Base-by-base conservation (phyloP, 2,113 vertebrate genomes). In the Rhinolophus sinicus region DNA sequence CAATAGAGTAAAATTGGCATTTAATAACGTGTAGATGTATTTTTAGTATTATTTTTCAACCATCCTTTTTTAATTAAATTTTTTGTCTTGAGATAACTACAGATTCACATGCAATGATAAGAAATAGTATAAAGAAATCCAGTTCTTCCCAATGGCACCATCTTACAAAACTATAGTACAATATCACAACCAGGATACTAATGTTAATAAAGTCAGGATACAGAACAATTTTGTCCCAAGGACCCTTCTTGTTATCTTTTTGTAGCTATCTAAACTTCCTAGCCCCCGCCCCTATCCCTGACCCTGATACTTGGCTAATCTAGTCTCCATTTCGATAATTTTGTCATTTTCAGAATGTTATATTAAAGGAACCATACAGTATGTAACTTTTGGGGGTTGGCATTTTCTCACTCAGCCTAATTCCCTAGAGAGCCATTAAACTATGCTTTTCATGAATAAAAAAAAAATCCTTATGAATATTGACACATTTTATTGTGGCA, bases 21-120 rank as follows among this genome's bases (percentile, higher is more conserved):
- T 86, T 95, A 62, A 86, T 62, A 50, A 50, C 11, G 47, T 50
- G 47, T 50, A 89, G 30, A 50, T 65, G 4, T 64, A 60, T 62
- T 76, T 6, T 86, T 89, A 38, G 18, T 90, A n/a, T 56, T 82
- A 62, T 69, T 97, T 90, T 80, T 93, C 82, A 83, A 30, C 33
- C 5, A 72, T 67, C 8, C 7, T 95, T 92, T 87, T 87, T 33
- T 15, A 93, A 81, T 92, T 94, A 73, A 78, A 64, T 54, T 30
- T 89, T 26, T 93, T 40, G 47, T 64, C 78, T 94, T 82, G 75
- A 94, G 40, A 64, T 38, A 35, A 38, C 87, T 69, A 14, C 30
- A 93, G 52, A 80, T 58, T 77, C 44, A 54, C 5, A 47, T 40
- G 30, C 8, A 90, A 4, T 83, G 60, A 44, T 69, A 88, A 85